Conservation (phyloP, 2,888 invertebrate species). For the Standfussiana lucernea region DNA sequence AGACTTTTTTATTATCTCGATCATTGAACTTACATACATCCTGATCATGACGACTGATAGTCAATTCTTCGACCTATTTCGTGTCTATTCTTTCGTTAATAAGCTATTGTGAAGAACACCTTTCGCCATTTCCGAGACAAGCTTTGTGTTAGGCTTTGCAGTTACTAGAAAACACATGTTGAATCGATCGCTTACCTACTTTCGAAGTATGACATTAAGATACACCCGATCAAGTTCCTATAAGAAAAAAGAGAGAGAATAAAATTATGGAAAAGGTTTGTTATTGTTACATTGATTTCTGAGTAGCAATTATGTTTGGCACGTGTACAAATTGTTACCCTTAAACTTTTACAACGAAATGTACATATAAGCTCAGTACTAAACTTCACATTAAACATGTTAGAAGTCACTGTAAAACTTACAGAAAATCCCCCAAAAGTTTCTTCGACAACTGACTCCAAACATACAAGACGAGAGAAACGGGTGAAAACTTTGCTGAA, state of each 20-base stretch:
- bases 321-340: neutral
- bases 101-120: conserved; percentile 65
- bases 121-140: conserved; percentile 2
- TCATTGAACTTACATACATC: conserved; percentile 20
- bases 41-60: conserved; percentile 58
- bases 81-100: conserved; percentile 69
- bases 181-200: neutral
- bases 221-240: neutral
- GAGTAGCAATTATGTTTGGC: neutral
- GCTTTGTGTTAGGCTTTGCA: conserved; percentile 9
- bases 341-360: neutral
- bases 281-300: neutral
- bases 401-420: conserved; percentile 10
- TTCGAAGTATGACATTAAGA: neutral
- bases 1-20: neutral
- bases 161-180: neutral
- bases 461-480: conserved; percentile 33
- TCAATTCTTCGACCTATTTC: conserved; percentile 52
- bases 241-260: neutral
- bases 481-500: conserved; percentile 28
- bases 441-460: conserved; percentile 20
- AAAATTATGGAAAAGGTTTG: neutral
- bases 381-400: conserved; percentile 1
- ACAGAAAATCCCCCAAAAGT: conserved; percentile 22
- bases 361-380: neutral